Evolutionary conservation across 2,888 invertebrate genomes (phyloP).

Genomic region (Polydrusus tereticollis): DNA sequence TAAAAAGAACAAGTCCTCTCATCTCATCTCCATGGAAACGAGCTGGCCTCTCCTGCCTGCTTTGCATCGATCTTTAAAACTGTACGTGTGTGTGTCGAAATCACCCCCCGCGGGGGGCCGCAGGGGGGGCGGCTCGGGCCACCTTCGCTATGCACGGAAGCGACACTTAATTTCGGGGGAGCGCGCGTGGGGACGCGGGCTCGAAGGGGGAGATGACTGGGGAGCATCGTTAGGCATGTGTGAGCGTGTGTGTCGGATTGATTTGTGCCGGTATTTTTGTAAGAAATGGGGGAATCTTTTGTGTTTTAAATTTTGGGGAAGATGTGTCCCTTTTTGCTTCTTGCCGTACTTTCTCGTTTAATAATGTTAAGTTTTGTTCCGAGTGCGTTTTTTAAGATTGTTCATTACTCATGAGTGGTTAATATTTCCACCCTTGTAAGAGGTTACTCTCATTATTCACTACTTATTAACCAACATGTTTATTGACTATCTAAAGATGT

Average conservation of each 20-base stretch:
- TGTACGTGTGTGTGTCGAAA: conserved; percentile 61
- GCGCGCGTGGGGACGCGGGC: conserved; percentile 9
- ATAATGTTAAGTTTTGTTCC: too few relatives aligned
- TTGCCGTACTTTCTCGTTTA: neutral
- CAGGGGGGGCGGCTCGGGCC: conserved; percentile 40
- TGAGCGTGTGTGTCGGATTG: conserved; percentile 50
- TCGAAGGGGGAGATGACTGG: conserved; percentile 4
- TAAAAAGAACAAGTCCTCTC: conserved; percentile 69
- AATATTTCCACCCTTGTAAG: too few relatives aligned
- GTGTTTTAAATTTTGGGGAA: conserved; percentile 36
- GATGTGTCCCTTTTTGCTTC: neutral
- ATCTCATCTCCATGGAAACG: conserved; percentile 70
- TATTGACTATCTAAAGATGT: too few relatives aligned
- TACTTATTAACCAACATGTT: too few relatives aligned
- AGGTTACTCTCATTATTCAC: too few relatives aligned
- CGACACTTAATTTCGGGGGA: conserved; percentile 50
- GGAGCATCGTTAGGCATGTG: conserved; percentile 49
- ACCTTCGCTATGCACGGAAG: conserved; percentile 51
- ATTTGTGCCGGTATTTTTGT: conserved; percentile 48
- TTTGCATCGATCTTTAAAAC: conserved; percentile 70
- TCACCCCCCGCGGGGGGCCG: conserved; percentile 52
- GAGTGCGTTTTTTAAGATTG: too few relatives aligned
- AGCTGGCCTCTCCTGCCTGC: conserved; percentile 67
- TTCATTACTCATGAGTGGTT: too few relatives aligned
- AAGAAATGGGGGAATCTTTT: conserved; percentile 44